Evolutionary conservation across 2,113 vertebrate genomes (phyloP).

Genomic region (Egretta garzetta): DNA sequence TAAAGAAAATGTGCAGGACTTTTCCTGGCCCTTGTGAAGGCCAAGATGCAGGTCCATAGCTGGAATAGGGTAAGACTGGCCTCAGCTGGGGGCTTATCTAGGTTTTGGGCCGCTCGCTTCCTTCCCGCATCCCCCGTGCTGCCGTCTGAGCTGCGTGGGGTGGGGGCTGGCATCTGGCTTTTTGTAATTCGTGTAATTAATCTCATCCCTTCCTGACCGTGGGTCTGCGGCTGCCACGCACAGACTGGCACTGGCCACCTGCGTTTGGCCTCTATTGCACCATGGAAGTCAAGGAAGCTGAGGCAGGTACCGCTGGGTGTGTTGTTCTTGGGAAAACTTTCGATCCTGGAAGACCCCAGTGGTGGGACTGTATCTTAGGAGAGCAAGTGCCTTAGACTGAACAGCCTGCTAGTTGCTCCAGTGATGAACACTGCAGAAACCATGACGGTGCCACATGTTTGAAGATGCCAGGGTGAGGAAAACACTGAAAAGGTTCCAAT

Average conservation of each 20-base stretch:
- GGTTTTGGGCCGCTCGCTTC: not conserved
- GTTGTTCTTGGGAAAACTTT: not conserved
- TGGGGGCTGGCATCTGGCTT: not conserved
- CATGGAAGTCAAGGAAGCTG: not conserved
- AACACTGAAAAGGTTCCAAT: not conserved
- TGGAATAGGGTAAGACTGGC: constrained; percentile 32
- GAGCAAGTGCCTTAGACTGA: not conserved
- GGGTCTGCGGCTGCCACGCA: not conserved
- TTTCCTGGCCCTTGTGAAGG: constrained; percentile 40
- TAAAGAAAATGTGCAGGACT: constrained; percentile 51
- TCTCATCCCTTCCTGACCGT: not conserved
- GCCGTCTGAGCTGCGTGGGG: not conserved
- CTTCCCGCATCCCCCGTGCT: not conserved
- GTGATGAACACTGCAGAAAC: not conserved
- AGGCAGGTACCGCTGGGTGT: not conserved
- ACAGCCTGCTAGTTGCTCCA: not conserved
- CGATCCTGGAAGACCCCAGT: not conserved
- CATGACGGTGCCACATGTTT: not conserved
- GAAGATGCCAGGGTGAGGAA: not conserved
- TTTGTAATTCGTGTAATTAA: constrained; percentile 5
- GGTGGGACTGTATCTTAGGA: not conserved
- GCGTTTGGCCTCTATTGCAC: not conserved
- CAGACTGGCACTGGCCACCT: not conserved
- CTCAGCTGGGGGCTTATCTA: constrained; percentile 9
- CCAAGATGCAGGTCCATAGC: constrained; percentile 27